These are phyloP conservation scores for Cyanocitta stelleri DNA, from an alignment of 2,113 vertebrate genomes.

Conservation along the genomic window DNA sequence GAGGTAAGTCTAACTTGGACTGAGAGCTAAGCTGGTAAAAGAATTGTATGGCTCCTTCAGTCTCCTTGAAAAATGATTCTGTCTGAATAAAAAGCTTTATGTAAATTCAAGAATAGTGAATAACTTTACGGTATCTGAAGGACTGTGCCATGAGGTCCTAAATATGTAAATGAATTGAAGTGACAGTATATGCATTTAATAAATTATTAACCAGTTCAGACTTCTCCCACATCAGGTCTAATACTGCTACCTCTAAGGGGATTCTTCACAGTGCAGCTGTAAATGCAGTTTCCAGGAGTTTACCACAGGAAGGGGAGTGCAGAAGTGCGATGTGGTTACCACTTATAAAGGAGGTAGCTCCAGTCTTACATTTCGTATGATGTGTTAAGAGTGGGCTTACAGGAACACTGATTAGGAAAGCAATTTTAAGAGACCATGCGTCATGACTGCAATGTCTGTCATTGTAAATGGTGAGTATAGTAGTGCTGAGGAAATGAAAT, in stretches of 20 bases:
- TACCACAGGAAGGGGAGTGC: not conserved
- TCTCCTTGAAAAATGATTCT: not conserved
- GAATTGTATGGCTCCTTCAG: not conserved
- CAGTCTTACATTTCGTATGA: not conserved
- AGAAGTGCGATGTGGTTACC: not conserved
- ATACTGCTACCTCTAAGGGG: not conserved
- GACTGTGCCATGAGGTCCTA: not conserved
- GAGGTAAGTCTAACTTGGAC: not conserved
- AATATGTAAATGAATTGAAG: not conserved
- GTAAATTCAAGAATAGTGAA: not conserved
- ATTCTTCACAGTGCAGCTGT: not conserved
- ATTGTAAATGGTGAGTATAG: not conserved
- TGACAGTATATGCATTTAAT: not conserved
- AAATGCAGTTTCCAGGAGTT: not conserved
- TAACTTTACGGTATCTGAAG: not conserved
- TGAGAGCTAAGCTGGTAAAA: not conserved
- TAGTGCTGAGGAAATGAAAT: slow-evolving; percentile 9
- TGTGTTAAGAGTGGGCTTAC: not conserved
- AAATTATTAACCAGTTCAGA: not conserved
- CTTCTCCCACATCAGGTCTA: not conserved
- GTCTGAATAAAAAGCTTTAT: not conserved
- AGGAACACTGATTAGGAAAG: not conserved
- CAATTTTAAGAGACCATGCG: not conserved
- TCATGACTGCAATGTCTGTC: slow-evolving; percentile 3
- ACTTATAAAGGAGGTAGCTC: not conserved